phyloP scores from a whole-genome alignment of 1,140 invertebrate species.

The Microplitis mediator region DNA sequence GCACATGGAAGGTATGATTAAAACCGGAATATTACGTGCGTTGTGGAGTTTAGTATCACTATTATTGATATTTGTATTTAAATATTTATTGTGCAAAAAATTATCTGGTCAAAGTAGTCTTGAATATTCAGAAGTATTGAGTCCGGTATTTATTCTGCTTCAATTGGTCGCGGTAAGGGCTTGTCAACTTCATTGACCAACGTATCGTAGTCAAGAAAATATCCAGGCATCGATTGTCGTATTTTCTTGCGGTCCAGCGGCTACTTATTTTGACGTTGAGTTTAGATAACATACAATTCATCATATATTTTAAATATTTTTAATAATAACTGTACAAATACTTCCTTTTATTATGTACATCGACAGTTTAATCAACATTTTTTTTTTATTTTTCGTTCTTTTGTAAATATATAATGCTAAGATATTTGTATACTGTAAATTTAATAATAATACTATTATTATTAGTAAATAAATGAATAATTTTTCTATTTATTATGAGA shows the following conservation, averaged over 20 bases:
- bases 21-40: slow-evolving; percentile 75
- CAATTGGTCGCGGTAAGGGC: slow-evolving; percentile 89
- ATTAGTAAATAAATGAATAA: too few relatives aligned
- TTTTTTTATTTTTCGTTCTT: too few relatives aligned
- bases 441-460: too few relatives aligned
- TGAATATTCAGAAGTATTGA: slow-evolving; percentile 90
- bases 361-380: too few relatives aligned
- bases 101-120: slow-evolving; percentile 78
- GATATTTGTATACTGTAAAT: too few relatives aligned
- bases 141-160: slow-evolving; percentile 88
- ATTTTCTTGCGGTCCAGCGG: slow-evolving; percentile 20
- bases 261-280: slow-evolving; percentile 33
- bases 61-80: slow-evolving; percentile 87
- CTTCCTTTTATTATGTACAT: too few relatives aligned
- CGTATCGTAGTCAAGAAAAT: slow-evolving; percentile 3
- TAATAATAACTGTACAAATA: too few relatives aligned
- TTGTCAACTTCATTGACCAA: slow-evolving; percentile 78
- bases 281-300: slow-evolving; percentile 22
- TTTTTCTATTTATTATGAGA: too few relatives aligned
- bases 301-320: slow-evolving; percentile 5
- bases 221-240: not conserved
- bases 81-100: slow-evolving; percentile 90
- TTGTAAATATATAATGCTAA: too few relatives aligned
- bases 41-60: slow-evolving; percentile 87
- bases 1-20: slow-evolving; percentile 80